Conservation (phyloP, 2,797 vertebrate genomes). For the Pantherophis vulpinus region DNA sequence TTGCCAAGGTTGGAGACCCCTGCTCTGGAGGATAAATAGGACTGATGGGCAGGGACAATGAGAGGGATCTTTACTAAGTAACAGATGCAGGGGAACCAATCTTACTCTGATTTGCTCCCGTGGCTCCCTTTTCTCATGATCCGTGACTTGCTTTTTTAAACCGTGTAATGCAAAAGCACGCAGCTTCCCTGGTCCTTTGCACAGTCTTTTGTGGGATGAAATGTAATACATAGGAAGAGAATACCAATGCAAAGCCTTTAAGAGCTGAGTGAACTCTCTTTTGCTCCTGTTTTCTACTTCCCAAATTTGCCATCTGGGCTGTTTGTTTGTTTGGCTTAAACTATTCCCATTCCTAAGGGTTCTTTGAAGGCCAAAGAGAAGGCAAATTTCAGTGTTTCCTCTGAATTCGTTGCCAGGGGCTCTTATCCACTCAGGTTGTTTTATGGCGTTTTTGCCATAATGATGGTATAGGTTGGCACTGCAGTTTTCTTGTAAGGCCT, state of each 20-base stretch:
- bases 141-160: not conserved
- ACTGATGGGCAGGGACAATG: no score
- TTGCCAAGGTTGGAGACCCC: no score
- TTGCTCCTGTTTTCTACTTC: not conserved
- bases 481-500: not conserved
- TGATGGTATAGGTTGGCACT: not conserved
- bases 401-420: not conserved
- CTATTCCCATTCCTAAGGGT: not conserved
- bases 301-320: not conserved
- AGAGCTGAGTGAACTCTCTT: not conserved
- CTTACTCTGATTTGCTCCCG: not conserved
- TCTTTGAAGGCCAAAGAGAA: slow-evolving; percentile 12
- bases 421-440: not conserved
- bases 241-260: not conserved
- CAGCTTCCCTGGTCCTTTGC: not conserved
- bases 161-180: not conserved
- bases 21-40: not conserved
- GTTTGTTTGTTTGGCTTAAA: not conserved
- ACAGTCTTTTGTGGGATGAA: not conserved
- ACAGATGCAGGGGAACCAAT: not conserved
- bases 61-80: not conserved
- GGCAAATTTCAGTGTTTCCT: not conserved
- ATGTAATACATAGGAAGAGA: not conserved
- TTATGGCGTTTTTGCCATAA: not conserved
- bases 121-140: not conserved